Base-by-base conservation (phyloP, 2,888 invertebrate genomes). In the Xanthorhoe designata region DNA sequence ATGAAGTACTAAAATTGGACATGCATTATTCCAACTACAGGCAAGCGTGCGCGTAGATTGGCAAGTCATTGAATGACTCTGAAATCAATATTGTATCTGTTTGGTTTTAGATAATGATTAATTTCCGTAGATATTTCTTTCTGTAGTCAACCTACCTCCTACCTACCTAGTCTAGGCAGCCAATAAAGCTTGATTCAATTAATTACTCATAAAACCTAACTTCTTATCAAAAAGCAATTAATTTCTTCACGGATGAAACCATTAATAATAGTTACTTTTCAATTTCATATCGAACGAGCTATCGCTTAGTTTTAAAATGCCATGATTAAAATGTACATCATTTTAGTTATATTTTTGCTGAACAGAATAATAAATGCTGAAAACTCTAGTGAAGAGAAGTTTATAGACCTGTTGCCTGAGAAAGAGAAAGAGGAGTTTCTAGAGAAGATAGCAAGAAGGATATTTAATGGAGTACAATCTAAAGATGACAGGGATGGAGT, bases 391-490 rank as follows among this genome's bases (percentile, higher is more conserved):
- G 78, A 82, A n/a, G 83, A 86, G 52, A 87, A 85, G 69, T 91
- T 86, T 56, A 86, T 91, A 57, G 87, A 91, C 75, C 73, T 86
- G 32, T 73, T 92, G 15, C 86, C 90, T 0, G 88, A 88, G 42
- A 75, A 81, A 29, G 87, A 90, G 51, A 92, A 91, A 69, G 76
- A 83, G 24, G 82, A 83, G 0, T 89, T 92, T 50, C 68, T 91
- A 53, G 82, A 89, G 35, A 82, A 75, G 19, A 82, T 92, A 10
- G 89, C 89, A 0, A 84, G 87, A 72, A 79, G 91, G 53, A 87
- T 92, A 69, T 63, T 85, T 10, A 76, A 82, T 54, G 86, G 85
- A 63, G 82, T 89, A 0, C 74, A 82, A 32, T 73, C 73, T 19
- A 78, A 77, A 47, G 76, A 78, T 8, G 56, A 65, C 6, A 68